These are phyloP conservation scores for Herminia tarsipennalis DNA, from an alignment of 2,888 invertebrate species.

Conservation along the genomic window DNA sequence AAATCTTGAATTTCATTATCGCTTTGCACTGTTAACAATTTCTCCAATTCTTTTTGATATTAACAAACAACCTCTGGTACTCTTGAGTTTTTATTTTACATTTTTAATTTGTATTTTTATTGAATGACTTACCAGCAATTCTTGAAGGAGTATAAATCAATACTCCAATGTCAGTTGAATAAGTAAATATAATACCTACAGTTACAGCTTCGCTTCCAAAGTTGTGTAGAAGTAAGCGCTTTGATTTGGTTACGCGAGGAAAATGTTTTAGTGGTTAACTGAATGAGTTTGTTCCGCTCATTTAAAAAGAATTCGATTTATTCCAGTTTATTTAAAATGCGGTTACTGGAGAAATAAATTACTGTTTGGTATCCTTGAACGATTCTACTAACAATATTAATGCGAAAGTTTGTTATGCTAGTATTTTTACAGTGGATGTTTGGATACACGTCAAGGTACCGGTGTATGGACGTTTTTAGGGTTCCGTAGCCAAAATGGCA, in stretches of 20 bases:
- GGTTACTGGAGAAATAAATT: not conserved
- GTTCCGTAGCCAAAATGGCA: no score
- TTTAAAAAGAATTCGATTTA: not conserved
- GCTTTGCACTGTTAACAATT: no score
- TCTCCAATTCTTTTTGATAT: no score
- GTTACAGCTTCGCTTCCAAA: not conserved
- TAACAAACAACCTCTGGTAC: no score
- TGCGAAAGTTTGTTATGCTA: no score
- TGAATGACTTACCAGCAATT: conserved; percentile 19
- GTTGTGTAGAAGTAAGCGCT: conserved; percentile 6
- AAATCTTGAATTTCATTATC: no score
- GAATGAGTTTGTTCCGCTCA: conserved; percentile 4
- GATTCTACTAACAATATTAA: no score
- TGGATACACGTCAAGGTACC: no score
- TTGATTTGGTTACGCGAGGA: conserved; percentile 23
- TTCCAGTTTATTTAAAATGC: not conserved
- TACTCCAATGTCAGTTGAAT: conserved; percentile 22
- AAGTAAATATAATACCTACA: conserved; percentile 29
- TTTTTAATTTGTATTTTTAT: conserved; percentile 3
- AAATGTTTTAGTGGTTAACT: conserved; percentile 10
- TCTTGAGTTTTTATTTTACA: not conserved
- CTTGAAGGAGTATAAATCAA: conserved; percentile 27
- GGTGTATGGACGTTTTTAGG: no score
- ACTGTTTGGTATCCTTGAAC: no score
- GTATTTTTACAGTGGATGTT: no score